Evolutionary conservation across 2,888 invertebrate genomes (phyloP), one percentile per base, ranked within the genome.

Genomic region (Caenorhabditis panamensis): DNA sequence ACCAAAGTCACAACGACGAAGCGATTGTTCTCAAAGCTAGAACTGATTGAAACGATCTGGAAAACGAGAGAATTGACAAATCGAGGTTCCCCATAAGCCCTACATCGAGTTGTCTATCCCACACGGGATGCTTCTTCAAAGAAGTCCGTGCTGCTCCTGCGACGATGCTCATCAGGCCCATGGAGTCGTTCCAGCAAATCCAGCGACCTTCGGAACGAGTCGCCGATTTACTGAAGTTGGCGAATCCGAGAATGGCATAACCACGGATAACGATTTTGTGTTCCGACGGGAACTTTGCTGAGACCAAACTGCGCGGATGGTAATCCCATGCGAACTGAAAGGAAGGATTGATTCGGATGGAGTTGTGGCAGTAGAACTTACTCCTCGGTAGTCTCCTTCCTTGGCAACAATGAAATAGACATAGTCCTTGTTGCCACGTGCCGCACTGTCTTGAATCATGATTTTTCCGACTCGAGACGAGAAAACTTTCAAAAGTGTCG

Each of bases 61-160:
- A 59, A 31, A 31, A 31, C 9, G n/a, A n/a, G n/a, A n/a, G n/a
- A n/a, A n/a, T n/a, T n/a, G n/a, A n/a, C n/a, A n/a, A n/a, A n/a
- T n/a, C n/a, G n/a, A n/a, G n/a, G n/a, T n/a, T n/a, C n/a, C n/a
- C n/a, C n/a, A n/a, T n/a, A n/a, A n/a, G n/a, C n/a, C n/a, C n/a
- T n/a, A n/a, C 73, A 58, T 73, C 73, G 9, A 73, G 53, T 26
- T 66, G 64, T 37, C 66, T 73, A 37, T 73, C 64, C 73, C 73
- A 73, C 9, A 51, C 49, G 0, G 66, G 49, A n/a, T 47, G 47
- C 31, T 73, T 73, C 18, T 66, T 73, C 8, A 73, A 2, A 16
- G 73, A 54, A 24, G 31, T 73, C 4, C 73, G 56, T 2, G 73
- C 73, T 0, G 73, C 47, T 16, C 73, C 73, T n/a, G 51, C 51